Evolutionary conservation across 2,888 invertebrate genomes (phyloP).

Genomic region (Pharmacophagus antenor): DNA sequence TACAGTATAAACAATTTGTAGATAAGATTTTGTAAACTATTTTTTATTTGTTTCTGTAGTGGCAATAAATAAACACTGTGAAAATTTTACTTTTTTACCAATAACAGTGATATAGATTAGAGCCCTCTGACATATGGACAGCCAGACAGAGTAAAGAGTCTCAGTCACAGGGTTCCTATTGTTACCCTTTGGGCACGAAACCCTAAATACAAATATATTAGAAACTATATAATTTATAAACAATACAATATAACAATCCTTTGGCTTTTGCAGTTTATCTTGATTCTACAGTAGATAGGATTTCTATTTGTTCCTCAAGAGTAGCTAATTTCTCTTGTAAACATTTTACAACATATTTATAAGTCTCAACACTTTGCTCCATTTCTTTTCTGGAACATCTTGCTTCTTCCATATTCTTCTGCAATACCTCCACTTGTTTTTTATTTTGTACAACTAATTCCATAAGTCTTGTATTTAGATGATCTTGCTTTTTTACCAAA

Average conservation of each 20-base stretch:
- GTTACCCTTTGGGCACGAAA: too few species aligned
- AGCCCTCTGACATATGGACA: too few species aligned
- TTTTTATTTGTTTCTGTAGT: too few species aligned
- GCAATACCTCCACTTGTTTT: constrained; percentile 57
- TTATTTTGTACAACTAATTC: constrained; percentile 57
- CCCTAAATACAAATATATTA: too few species aligned
- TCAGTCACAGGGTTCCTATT: too few species aligned
- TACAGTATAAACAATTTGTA: too few species aligned
- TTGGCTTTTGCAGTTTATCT: constrained; percentile 42
- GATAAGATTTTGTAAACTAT: too few species aligned
- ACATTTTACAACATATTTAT: constrained; percentile 69
- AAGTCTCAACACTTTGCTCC: constrained; percentile 58
- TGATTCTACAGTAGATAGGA: constrained; percentile 67
- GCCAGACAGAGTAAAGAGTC: too few species aligned
- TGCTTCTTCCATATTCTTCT: constrained; percentile 53
- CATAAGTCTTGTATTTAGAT: constrained; percentile 58
- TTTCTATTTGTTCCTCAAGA: constrained; percentile 72
- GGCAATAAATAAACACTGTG: too few species aligned
- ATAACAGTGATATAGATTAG: too few species aligned
- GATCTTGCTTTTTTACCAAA: constrained; percentile 66
- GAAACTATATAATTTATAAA: constrained; percentile 6
- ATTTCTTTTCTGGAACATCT: constrained; percentile 51
- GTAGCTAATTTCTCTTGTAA: constrained; percentile 72
- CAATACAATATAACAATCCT: constrained; percentile 11
- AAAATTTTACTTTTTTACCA: too few species aligned